Conservation (phyloP, 2,113 vertebrate genomes). For the Ellobius talpinus region DNA sequence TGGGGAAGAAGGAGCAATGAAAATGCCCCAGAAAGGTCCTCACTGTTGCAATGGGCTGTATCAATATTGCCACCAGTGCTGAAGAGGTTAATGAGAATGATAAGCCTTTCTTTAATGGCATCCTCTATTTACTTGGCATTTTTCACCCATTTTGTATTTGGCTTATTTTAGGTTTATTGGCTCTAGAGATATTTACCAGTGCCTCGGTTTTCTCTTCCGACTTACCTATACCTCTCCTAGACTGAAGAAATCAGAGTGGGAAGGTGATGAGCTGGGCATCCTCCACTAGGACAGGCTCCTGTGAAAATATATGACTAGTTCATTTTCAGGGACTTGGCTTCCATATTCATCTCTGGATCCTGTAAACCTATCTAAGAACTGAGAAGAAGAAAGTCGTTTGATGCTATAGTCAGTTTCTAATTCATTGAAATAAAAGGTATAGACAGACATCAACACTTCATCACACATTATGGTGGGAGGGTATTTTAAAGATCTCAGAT, state of each 20-base stretch:
- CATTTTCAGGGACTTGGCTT: slow-evolving; percentile 33
- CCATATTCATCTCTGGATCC: slow-evolving; percentile 10
- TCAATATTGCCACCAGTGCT: not conserved
- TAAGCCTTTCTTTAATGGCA: not conserved
- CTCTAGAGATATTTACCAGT: slow-evolving; percentile 57
- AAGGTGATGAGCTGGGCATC: not conserved
- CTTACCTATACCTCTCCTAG: not conserved
- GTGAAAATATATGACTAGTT: slow-evolving; percentile 30
- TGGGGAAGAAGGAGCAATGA: not conserved
- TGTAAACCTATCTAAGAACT: not conserved
- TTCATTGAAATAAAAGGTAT: slow-evolving; percentile 31
- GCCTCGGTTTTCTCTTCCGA: slow-evolving; percentile 62
- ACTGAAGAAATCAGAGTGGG: not conserved
- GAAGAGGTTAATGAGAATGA: not conserved
- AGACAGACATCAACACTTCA: not conserved
- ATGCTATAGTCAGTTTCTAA: not conserved
- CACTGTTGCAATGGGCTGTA: not conserved
- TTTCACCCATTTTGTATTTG: not conserved
- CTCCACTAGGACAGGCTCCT: not conserved
- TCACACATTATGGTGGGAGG: not conserved
- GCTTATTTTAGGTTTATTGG: not conserved
- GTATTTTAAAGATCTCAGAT: not conserved
- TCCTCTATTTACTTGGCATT: not conserved
- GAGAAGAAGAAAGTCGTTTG: slow-evolving; percentile 3
- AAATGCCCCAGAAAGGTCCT: not conserved